Conservation (phyloP, 1,140 invertebrate species). For the Phymorhynchus buccinoides region DNA sequence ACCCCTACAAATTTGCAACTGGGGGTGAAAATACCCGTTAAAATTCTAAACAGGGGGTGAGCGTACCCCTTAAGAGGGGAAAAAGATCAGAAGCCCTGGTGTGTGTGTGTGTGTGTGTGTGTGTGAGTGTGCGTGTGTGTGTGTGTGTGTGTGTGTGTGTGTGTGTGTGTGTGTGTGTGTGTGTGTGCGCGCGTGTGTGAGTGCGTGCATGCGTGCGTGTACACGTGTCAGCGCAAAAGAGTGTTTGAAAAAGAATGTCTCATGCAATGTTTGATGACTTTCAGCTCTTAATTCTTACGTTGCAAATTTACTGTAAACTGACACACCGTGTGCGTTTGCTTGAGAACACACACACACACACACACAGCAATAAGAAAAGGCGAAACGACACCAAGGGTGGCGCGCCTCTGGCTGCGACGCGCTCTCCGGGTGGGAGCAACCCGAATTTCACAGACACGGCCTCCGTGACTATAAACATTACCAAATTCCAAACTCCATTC, state of each 20-base stretch:
- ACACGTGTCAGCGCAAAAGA: neutral
- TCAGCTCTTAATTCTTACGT: no score
- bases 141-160: neutral
- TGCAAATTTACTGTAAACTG: neutral
- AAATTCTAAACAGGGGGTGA: neutral
- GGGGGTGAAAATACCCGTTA: neutral
- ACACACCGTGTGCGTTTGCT: neutral
- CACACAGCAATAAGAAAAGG: neutral
- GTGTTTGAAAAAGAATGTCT: no score
- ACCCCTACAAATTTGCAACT: no score
- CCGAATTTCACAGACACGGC: no score
- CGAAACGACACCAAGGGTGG: no score
- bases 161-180: conserved; percentile 22
- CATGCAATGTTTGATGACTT: no score
- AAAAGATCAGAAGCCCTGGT: no score
- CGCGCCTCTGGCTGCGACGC: no score
- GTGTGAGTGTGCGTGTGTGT: neutral
- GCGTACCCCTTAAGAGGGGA: neutral
- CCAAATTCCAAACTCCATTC: no score
- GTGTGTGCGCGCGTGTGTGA: neutral
- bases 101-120: conserved; percentile 5
- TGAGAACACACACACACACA: neutral
- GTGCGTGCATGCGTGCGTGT: conserved; percentile 8
- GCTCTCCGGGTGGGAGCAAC: no score
- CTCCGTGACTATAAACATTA: no score